Conservation (phyloP, 1,140 invertebrate genomes). For the Plectrocnemia conspersa region DNA sequence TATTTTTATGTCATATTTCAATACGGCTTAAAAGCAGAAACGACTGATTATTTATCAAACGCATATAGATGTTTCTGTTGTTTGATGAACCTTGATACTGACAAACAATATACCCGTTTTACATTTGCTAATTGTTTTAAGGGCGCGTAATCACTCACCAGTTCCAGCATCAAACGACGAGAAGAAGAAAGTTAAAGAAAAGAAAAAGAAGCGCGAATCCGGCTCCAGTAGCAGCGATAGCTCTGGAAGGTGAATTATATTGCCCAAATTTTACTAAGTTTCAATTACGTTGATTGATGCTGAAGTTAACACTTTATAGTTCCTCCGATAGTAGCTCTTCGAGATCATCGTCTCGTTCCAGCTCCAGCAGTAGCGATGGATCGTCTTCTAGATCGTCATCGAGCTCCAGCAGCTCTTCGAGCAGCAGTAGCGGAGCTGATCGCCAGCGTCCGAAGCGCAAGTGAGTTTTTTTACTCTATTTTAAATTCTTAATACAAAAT, state of each 20-base stretch:
- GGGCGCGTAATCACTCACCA: constrained; percentile 61
- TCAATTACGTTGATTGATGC: background rate
- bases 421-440: constrained; percentile 56
- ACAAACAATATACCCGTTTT: no score
- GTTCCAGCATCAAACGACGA: constrained; percentile 62
- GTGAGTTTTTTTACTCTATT: constrained; percentile 39
- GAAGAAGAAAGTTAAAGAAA: constrained; percentile 63
- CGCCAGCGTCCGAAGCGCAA: constrained; percentile 57
- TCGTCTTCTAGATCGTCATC: constrained; percentile 59
- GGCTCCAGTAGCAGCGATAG: constrained; percentile 72
- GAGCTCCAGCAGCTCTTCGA: constrained; percentile 55
- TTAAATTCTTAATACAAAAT: constrained; percentile 16
- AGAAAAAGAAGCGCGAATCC: constrained; percentile 62
- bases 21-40: no score
- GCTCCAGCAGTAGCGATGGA: constrained; percentile 66
- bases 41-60: no score
- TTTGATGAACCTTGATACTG: no score
- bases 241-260: constrained; percentile 59
- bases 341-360: constrained; percentile 67
- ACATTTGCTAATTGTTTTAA: no score
- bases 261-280: background rate
- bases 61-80: no score
- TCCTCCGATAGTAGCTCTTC: constrained; percentile 75
- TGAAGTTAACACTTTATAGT: constrained; percentile 47
- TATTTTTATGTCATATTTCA: no score